Conservation (phyloP, 2,797 vertebrate species). For the Eleutherodactylus coqui region DNA sequence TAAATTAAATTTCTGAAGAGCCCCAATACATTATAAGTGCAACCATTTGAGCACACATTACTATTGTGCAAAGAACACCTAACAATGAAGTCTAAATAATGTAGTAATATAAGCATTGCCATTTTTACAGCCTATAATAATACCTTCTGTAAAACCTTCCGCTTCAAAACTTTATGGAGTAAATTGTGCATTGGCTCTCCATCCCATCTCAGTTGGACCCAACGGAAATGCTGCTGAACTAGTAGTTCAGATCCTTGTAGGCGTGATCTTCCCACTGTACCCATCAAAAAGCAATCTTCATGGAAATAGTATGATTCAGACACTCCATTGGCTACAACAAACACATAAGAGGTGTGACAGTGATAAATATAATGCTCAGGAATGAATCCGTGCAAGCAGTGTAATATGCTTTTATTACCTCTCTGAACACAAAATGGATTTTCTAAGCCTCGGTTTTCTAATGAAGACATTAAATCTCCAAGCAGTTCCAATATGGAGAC, state of each 20-base stretch:
- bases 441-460: slow-evolving; percentile 85
- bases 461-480: slow-evolving; percentile 88
- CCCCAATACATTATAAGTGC: background rate
- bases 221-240: slow-evolving; percentile 94
- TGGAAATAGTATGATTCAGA: slow-evolving; percentile 85
- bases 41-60: background rate
- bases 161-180: slow-evolving; percentile 85
- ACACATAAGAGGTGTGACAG: background rate
- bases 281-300: slow-evolving; percentile 88
- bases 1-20: too few species aligned
- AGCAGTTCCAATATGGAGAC: slow-evolving; percentile 86
- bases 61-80: background rate
- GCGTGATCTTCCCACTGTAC: slow-evolving; percentile 86
- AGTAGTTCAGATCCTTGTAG: slow-evolving; percentile 89
- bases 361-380: background rate
- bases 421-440: slow-evolving; percentile 78
- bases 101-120: background rate
- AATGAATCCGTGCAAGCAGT: background rate
- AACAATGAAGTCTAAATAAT: background rate
- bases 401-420: slow-evolving; percentile 70
- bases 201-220: slow-evolving; percentile 94
- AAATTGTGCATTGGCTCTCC: slow-evolving; percentile 88
- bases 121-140: background rate
- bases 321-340: slow-evolving; percentile 75
- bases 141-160: slow-evolving; percentile 88